Base-by-base conservation (phyloP, 1,140 invertebrate genomes). In the Planococcus citri region DNA sequence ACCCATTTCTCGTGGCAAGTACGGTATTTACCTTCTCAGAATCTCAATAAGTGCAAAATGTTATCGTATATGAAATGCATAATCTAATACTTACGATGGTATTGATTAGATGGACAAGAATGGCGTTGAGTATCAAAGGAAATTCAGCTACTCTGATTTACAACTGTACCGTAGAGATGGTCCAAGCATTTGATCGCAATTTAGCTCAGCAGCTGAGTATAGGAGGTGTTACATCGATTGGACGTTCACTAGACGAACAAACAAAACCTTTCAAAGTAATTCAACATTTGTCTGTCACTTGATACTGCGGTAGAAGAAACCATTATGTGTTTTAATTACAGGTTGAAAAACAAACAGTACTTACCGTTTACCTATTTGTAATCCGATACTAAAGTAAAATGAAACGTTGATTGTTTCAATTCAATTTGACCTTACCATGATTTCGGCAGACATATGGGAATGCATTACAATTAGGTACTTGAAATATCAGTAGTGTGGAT, bases 41-140 rank as follows among this genome's bases (percentile, higher is more conserved):
- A 8, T 37, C n/a, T n/a, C n/a, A n/a, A n/a, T n/a, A n/a, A n/a
- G n/a, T 37, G 33, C 14, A 37, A 14, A 37, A 8, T 37, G 6
- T 37, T 37, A 8, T 37, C n/a, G n/a, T 51, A 51, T n/a, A 51
- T 51, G 41, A 51, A 9, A 51, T 9, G 6, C 41, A 51, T 51
- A 51, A 37, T 17, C 6, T 3, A 51, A n/a, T 51, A 33, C 29
- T 33, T 33, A 33, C 29, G 4, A 12, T 33, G n/a, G 29, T 51
- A 51, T 51, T 51, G 41, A 51, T 9, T 74, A 90, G 88, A 72
- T 92, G 90, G 90, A 88, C 91, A 79, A 82, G 88, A 60, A 72
- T 92, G 41, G 88, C 85, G 1, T 77, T 92, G 29, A 90, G 88
- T 72, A 79, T 92, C 20, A 91, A 92, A 78, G 89, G 89, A 0